Conservation (phyloP, 2,888 invertebrate genomes). For the Idaea biselata region DNA sequence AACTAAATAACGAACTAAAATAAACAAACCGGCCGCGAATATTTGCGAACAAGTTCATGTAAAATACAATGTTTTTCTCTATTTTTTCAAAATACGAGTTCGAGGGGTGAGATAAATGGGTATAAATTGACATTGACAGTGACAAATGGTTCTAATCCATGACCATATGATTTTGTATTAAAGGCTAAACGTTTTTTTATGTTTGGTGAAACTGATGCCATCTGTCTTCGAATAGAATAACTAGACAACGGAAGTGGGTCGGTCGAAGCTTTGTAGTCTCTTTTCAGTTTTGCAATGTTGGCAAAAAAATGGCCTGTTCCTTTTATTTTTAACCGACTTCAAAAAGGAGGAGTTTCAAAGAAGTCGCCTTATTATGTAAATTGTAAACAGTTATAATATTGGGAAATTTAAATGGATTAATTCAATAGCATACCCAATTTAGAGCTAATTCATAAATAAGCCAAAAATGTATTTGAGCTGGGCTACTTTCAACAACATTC, state of each 20-base stretch:
- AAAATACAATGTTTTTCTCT: neutral
- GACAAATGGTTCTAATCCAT: neutral
- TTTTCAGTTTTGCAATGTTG: neutral
- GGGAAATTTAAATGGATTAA: no score
- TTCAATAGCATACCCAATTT: no score
- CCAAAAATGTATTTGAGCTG: conserved; percentile 64
- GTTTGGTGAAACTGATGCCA: neutral
- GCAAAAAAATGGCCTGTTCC: neutral
- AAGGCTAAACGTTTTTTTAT: neutral
- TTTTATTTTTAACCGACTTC: no score
- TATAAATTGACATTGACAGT: neutral
- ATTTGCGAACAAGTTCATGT: neutral
- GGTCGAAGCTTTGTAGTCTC: neutral
- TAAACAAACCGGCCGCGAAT: neutral
- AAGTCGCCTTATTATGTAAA: no score
- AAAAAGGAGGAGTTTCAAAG: no score
- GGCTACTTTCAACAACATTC: conserved; percentile 71
- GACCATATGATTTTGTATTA: neutral
- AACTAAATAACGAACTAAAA: neutral
- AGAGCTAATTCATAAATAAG: no score
- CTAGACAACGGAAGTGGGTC: neutral
- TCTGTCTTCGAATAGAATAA: neutral
- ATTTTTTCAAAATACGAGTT: neutral
- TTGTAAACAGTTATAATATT: no score
- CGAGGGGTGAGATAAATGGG: neutral